A percentile compares a stretch with the other conserved stretches of the same genome.
Conservation (phyloP, 2,888 invertebrate species). For the Aphelenchoides bicaudatus region DNA sequence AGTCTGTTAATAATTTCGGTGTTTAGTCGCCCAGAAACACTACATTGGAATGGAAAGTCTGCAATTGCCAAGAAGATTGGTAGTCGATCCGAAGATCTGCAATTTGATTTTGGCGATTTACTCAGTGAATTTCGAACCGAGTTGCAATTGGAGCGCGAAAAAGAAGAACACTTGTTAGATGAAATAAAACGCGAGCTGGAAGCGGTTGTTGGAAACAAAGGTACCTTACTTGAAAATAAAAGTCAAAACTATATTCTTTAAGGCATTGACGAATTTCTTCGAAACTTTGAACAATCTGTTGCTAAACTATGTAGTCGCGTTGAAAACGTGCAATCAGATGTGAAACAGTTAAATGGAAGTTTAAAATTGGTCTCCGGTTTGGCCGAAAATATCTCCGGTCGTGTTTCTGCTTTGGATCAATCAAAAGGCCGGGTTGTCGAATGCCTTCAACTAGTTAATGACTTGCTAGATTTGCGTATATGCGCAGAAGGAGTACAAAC, state of each 20-base stretch:
- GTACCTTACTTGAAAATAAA: not conserved
- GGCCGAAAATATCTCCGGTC: conserved; percentile 66
- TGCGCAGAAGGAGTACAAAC: conserved; percentile 95
- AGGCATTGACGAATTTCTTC: conserved; percentile 43
- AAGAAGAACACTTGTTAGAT: conserved; percentile 45
- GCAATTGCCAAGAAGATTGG: not conserved
- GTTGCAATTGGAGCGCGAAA: conserved; percentile 36
- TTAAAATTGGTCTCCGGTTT: conserved; percentile 64
- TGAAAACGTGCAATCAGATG: conserved; percentile 69
- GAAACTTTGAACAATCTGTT: conserved; percentile 48
- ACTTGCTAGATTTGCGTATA: conserved; percentile 51
- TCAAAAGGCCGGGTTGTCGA: conserved; percentile 89
- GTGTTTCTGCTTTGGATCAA: conserved; percentile 83
- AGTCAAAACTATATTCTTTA: conserved; percentile 19
- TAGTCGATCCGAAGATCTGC: not conserved
- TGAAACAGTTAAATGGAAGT: conserved; percentile 77
- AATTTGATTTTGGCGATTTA: conserved; percentile 26
- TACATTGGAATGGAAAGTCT: not conserved
- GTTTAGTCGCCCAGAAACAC: not conserved
- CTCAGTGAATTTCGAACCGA: conserved; percentile 43
- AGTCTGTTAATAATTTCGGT: not conserved
- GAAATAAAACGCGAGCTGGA: conserved; percentile 37
- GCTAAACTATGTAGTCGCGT: conserved; percentile 40
- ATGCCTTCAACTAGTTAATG: conserved; percentile 84
- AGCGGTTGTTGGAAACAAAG: conserved; percentile 13